phyloP scores from a whole-genome alignment of 2,797 vertebrate genomes.

The Phrynocephalus vlangalii region DNA sequence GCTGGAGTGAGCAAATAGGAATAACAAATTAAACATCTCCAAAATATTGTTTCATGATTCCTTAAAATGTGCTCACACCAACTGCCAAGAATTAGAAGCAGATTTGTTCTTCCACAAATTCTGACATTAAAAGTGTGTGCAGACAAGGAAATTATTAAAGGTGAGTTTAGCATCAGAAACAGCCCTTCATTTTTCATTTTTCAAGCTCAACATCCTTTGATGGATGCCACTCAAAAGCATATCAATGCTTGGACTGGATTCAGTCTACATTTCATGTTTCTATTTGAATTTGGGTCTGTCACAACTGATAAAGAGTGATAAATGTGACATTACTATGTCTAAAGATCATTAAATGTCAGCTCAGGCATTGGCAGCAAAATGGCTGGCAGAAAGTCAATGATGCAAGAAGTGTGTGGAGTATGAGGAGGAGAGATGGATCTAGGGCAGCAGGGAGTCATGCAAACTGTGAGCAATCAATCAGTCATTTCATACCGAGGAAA shows the following conservation, averaged over 20 bases:
- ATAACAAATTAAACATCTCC: not conserved
- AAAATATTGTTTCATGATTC: not conserved
- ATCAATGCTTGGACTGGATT: constrained; percentile 69
- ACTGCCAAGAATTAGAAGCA: not conserved
- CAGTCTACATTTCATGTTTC: constrained; percentile 76
- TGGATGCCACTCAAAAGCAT: constrained; percentile 74
- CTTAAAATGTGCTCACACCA: not conserved
- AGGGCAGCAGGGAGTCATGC: constrained; percentile 70
- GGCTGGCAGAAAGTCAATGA: constrained; percentile 92
- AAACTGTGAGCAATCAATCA: constrained; percentile 87
- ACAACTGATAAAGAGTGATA: constrained; percentile 83
- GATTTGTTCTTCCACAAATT: constrained; percentile 14
- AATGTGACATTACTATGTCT: constrained; percentile 86
- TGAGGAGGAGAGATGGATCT: constrained; percentile 66
- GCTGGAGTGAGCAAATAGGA: not conserved
- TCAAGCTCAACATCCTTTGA: constrained; percentile 66
- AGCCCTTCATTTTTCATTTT: constrained; percentile 74
- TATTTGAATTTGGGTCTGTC: constrained; percentile 82
- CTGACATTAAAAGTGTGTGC: constrained; percentile 18
- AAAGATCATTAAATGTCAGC: constrained; percentile 93
- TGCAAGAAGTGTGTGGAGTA: constrained; percentile 64
- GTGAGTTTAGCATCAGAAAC: constrained; percentile 33
- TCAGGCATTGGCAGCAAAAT: constrained; percentile 83
- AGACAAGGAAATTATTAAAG: constrained; percentile 25
- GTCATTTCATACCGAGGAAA: constrained; percentile 81